Evolutionary conservation across 2,113 vertebrate species (phyloP), one percentile per base, ranked within the genome.

Genomic region (Promerops cafer): DNA sequence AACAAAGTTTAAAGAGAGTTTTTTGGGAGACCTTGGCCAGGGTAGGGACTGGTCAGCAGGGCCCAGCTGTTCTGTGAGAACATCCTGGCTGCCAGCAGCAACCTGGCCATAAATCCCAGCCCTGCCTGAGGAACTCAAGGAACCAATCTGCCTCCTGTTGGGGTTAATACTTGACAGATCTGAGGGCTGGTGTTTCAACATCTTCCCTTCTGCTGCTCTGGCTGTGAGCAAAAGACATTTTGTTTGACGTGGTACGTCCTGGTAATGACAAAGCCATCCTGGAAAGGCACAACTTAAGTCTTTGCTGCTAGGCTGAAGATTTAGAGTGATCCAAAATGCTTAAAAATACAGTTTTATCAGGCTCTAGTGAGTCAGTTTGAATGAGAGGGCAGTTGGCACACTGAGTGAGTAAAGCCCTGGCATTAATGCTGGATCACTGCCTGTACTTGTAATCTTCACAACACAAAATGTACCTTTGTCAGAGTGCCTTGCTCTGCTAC

Each of bases 241-340:
- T 90, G 26, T 37, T 89, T 45, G 39, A 40, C 0, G 0, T 12
- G 42, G 37, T 16, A 20, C 7, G 0, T 27, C 28, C 70, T 28
- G 17, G 30, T 52, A 7, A 17, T 33, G 31, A 52, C 13, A 64
- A 52, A 56, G 31, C 19, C 33, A 11, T 22, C 11, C 63, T 49
- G 45, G 33, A 78, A 42, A 81, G 64, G 28, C 0, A 2, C 31
- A 39, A 4, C 7, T 7, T 6, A 9, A 9, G 2, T n/a, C 16
- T 53, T 8, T 40, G 49, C 45, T 65, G 56, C 69, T 45, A 45
- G 47, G 26, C 31, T 78, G 60, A 81, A 53, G 64, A 21, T 18
- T 69, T 69, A 6, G 16, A 57, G 42, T 23, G 42, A 69, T 23
- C 47, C 7, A 30, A 87, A 72, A 50, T 53, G 24, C 28, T 50